A percentile compares a stretch with the other conserved stretches of the same genome.
Conservation (phyloP, 2,888 invertebrate species). For the Drosophila setosimentum region DNA sequence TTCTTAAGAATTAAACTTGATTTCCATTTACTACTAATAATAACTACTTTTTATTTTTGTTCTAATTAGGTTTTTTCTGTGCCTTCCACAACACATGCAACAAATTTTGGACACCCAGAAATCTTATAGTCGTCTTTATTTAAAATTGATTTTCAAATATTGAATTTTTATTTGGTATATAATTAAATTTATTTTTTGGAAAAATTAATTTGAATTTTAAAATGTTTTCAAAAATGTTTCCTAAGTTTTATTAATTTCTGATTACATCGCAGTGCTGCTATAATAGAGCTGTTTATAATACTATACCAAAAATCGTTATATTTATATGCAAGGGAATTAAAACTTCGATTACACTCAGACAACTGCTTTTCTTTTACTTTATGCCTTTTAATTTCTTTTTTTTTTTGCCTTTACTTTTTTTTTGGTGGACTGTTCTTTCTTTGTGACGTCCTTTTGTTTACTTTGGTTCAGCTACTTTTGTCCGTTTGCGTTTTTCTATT, state of each 20-base stretch:
- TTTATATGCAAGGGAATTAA: conserved; percentile 1
- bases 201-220: neutral
- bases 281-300: neutral
- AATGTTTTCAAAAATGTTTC: neutral
- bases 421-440: conserved; percentile 21
- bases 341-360: neutral
- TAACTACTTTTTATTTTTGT: neutral
- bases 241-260: neutral
- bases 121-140: neutral
- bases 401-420: conserved; percentile 24
- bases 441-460: conserved; percentile 47
- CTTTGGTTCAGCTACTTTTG: conserved; percentile 51
- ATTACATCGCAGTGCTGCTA: too few species aligned
- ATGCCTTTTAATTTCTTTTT: conserved; percentile 5
- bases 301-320: neutral
- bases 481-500: conserved; percentile 58
- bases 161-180: neutral
- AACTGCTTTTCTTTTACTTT: neutral
- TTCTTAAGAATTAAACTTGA: neutral
- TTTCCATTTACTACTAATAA: neutral
- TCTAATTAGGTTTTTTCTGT: neutral
- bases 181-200: neutral
- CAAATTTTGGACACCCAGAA: neutral
- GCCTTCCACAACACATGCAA: neutral
- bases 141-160: neutral